phyloP scores from a whole-genome alignment of 2,888 invertebrate species.

The Rambutsinella grinnellia region DNA sequence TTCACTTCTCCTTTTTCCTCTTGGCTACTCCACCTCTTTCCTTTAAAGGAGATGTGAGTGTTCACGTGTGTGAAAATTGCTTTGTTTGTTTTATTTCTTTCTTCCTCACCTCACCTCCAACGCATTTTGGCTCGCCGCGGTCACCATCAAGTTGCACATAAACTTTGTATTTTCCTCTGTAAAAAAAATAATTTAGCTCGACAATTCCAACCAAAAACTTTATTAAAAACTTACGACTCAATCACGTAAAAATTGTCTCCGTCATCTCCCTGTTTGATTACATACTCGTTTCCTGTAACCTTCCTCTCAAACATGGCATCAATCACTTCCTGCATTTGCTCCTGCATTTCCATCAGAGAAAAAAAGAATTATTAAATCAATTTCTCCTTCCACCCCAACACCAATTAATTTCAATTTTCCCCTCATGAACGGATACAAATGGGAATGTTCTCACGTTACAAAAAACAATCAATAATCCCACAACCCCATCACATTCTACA shows the following conservation, averaged over 20 bases:
- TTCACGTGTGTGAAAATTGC: not conserved
- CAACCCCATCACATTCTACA: too few species aligned
- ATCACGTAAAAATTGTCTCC: slow-evolving; percentile 99
- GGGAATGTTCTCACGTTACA: too few species aligned
- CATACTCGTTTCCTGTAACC: slow-evolving; percentile 85
- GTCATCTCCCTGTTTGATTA: slow-evolving; percentile 96
- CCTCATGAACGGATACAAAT: too few species aligned
- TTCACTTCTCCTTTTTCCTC: not conserved
- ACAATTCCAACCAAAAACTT: not conserved
- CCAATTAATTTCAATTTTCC: too few species aligned
- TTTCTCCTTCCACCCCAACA: too few species aligned
- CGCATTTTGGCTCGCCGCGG: slow-evolving; percentile 10
- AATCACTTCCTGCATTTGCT: slow-evolving; percentile 90
- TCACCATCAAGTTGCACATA: slow-evolving; percentile 78
- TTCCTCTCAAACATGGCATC: slow-evolving; percentile 98
- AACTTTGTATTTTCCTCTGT: slow-evolving; percentile 84
- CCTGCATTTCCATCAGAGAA: too few species aligned
- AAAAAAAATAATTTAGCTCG: not conserved
- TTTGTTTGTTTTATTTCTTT: not conserved
- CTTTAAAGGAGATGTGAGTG: not conserved
- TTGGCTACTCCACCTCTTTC: not conserved
- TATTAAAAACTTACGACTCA: slow-evolving; percentile 78
- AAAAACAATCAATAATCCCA: too few species aligned
- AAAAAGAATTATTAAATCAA: too few species aligned
- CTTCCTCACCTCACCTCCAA: slow-evolving; percentile 3